Percentiles rank a stretch among this genome's conserved stretches.
phyloP scores from a whole-genome alignment of 2,113 vertebrate species.

The Poicephalus meyeri region DNA sequence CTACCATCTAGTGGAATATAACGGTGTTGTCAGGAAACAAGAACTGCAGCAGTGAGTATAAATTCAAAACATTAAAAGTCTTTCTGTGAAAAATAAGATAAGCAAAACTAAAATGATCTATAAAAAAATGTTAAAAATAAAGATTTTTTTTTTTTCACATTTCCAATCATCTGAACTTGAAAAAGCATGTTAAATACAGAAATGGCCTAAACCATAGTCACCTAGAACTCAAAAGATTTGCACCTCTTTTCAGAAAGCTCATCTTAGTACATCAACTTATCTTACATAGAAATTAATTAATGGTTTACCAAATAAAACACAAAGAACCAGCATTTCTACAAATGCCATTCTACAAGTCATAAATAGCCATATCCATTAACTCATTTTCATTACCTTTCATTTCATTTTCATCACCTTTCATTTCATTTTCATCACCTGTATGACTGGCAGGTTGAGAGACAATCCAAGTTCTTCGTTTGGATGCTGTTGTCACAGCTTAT shows the following conservation, averaged over 20 bases:
- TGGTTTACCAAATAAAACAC: background rate
- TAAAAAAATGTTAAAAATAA: background rate
- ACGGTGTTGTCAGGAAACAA: background rate
- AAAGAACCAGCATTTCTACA: background rate
- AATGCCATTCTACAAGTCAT: background rate
- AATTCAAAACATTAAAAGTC: background rate
- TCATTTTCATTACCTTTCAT: background rate
- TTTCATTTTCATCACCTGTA: background rate
- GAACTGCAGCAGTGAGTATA: background rate
- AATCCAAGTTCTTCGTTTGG: background rate
- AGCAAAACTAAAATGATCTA: background rate
- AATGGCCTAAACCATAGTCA: background rate
- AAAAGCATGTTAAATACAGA: background rate
- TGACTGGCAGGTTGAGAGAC: background rate
- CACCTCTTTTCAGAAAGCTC: background rate
- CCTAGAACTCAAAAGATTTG: background rate
- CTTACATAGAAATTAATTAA: background rate
- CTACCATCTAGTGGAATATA: constrained; percentile 51
- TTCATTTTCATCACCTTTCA: background rate
- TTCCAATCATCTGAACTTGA: background rate
- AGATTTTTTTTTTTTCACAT: background rate
- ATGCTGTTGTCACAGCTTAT: background rate
- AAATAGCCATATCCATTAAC: background rate
- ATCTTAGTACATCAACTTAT: background rate
- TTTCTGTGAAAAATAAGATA: background rate